Base-by-base conservation (phyloP, 2,797 vertebrate genomes). In the Leuciscus waleckii region DNA sequence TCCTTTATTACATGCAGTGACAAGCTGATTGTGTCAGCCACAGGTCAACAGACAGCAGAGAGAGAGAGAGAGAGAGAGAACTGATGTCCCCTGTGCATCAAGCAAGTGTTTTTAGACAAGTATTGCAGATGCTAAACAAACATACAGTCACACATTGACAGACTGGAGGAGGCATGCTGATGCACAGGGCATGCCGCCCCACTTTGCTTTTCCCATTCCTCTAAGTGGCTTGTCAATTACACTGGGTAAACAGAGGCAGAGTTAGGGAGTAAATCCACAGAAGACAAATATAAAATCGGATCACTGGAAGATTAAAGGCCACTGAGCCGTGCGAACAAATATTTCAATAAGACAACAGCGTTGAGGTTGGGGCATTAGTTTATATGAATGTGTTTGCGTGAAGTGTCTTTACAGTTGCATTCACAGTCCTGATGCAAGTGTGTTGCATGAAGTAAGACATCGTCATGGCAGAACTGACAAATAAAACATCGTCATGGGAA, bases 161-260 rank as follows among this genome's bases (percentile, higher is more conserved):
- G 1, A 71, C 83, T 84, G 87, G 82, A 82, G 87, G 83, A 89
- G 89, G 87, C 71, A 77, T 82, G 84, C 81, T 82, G 87, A 85
- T 81, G 81, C 83, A 85, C 86, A 88, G 81, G 90, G 82, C 89
- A 88, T 88, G 85, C 86, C 39, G 61, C 73, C 86, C 85, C 80
- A 87, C 87, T 88, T 91, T 85, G 81, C 81, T 88, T 81, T 88
- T 86, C 79, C 87, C 85, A 84, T 91, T 87, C 81, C 85, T 85
- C 79, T 89, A 90, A 91, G 89, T 89, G 87, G 85, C 90, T 89
- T 90, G 87, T 91, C 88, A 92, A 91, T 91, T 90, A 91, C 89
- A 86, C 81, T 88, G 82, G 89, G 89, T 91, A 92, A 90, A 89
- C 88, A 88, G 88, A 84, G 86, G 81, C 61, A 88, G 89, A 86